phyloP scores from a whole-genome alignment of 2,113 vertebrate species.

The Mormoops blainvillei region DNA sequence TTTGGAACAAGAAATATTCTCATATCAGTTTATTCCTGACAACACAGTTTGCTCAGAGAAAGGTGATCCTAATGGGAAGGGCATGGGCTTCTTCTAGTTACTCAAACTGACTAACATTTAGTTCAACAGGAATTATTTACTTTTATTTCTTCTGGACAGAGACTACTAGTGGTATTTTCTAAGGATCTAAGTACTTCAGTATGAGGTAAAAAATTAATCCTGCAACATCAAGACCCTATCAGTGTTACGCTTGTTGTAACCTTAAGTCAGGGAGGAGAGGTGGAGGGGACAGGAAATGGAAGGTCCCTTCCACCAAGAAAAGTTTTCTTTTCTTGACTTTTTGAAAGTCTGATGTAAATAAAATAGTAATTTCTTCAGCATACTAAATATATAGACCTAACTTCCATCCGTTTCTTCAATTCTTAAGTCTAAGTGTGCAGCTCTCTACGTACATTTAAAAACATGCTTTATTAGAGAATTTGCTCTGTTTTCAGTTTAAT shows the following conservation, averaged over 20 bases:
- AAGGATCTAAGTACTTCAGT: background rate
- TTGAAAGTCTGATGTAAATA: background rate
- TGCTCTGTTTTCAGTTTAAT: slow-evolving; percentile 13
- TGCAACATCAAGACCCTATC: background rate
- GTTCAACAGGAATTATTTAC: background rate
- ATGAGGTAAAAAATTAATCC: background rate
- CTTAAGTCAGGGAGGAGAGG: background rate
- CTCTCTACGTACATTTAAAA: slow-evolving; percentile 7
- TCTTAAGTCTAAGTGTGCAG: background rate
- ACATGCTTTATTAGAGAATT: background rate
- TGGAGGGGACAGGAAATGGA: background rate
- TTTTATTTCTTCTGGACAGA: background rate
- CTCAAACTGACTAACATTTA: background rate
- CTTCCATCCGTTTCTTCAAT: background rate
- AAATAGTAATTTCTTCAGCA: background rate
- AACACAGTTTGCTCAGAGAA: background rate
- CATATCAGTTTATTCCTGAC: background rate
- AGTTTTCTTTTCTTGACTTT: background rate
- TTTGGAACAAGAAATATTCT: slow-evolving; percentile 24
- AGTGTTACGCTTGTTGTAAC: background rate
- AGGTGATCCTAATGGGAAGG: slow-evolving; percentile 4
- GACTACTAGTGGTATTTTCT: background rate
- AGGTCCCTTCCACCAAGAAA: background rate
- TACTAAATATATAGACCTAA: background rate
- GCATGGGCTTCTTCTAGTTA: background rate